Evolutionary conservation across 2,113 vertebrate genomes (phyloP).

Genomic region (Oenanthe melanoleuca): DNA sequence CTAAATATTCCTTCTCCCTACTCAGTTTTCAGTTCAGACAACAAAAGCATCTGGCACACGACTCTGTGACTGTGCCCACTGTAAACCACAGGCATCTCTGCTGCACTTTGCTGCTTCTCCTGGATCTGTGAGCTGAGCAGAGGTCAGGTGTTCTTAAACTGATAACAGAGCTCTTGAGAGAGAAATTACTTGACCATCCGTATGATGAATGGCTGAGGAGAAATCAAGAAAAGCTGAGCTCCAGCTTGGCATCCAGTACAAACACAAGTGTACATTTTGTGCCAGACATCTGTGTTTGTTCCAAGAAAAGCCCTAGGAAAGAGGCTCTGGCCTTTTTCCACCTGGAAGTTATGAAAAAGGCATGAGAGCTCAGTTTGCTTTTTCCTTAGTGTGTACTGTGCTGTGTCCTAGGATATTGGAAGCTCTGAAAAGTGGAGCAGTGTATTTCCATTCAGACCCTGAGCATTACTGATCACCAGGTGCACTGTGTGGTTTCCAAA

Average conservation of each 20-base stretch:
- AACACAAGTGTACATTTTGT: neutral
- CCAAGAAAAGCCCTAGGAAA: slow-evolving; percentile 26
- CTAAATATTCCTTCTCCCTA: neutral
- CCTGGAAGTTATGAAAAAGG: slow-evolving; percentile 31
- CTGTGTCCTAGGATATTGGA: neutral
- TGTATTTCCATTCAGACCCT: neutral
- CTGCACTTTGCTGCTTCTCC: neutral
- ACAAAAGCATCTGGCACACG: accelerated
- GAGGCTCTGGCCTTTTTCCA: slow-evolving; percentile 20
- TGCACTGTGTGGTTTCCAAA: neutral
- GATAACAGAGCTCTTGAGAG: neutral
- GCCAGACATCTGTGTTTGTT: slow-evolving; percentile 43
- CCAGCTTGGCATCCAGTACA: slow-evolving; percentile 8
- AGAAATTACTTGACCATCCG: neutral
- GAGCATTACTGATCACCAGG: neutral
- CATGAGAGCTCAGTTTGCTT: neutral
- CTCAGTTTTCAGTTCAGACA: neutral
- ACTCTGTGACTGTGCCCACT: accelerated
- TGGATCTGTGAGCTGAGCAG: neutral
- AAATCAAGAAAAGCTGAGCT: neutral
- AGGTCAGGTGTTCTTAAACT: neutral
- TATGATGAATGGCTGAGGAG: neutral
- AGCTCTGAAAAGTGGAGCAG: neutral
- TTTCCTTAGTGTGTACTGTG: neutral
- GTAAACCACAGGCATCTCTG: neutral